phyloP scores from a whole-genome alignment of 2,797 vertebrate genomes.

The Molossus alvarezi region DNA sequence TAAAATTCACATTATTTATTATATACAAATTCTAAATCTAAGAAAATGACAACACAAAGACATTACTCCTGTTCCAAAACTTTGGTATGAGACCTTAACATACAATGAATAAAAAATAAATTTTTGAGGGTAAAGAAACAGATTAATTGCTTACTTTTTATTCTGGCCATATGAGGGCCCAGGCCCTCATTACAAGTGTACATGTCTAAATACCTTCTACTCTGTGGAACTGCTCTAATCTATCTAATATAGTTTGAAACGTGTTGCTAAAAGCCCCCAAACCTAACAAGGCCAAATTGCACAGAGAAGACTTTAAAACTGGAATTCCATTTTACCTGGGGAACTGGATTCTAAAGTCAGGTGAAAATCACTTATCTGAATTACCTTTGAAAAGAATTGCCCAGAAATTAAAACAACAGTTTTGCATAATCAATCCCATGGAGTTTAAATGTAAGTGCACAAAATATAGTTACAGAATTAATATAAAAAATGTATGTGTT shows the following conservation, averaged over 20 bases:
- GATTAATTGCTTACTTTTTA: background rate
- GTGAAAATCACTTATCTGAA: background rate
- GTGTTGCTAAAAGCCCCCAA: background rate
- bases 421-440: background rate
- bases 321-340: background rate
- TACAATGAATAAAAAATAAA: background rate
- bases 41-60: background rate
- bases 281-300: background rate
- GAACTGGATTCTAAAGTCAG: background rate
- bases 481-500: background rate
- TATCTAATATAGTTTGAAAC: background rate
- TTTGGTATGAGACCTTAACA: background rate
- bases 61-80: background rate
- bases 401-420: background rate
- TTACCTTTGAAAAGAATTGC: constrained; percentile 27
- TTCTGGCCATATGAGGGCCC: background rate
- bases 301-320: background rate
- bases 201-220: background rate
- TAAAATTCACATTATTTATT: constrained; percentile 34
- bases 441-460: background rate
- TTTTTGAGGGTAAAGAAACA: background rate
- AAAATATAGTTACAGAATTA: background rate
- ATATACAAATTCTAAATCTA: constrained; percentile 16
- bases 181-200: background rate
- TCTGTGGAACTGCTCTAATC: background rate